A percentile compares a stretch with the other conserved stretches of the same genome.
These are phyloP conservation scores for Penelope pileata DNA, from an alignment of 2,113 vertebrate species.

Conservation along the genomic window DNA sequence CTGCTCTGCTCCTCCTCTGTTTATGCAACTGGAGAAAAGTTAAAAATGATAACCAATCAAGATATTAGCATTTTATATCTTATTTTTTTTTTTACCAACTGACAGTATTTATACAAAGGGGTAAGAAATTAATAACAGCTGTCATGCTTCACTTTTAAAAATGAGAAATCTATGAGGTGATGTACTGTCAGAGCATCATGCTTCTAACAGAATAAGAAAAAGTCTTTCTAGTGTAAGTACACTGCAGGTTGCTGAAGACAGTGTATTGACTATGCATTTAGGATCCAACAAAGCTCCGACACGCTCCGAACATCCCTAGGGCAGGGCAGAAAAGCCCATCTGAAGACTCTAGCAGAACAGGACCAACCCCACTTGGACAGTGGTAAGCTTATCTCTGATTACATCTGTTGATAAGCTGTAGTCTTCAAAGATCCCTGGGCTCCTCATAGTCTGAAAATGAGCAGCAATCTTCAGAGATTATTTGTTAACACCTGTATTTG, in stretches of 20 bases:
- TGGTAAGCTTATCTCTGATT: background rate
- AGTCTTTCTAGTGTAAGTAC: background rate
- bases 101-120: background rate
- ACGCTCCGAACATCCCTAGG: background rate
- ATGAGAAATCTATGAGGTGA: slow-evolving; percentile 3
- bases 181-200: background rate
- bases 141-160: background rate
- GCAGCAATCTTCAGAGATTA: background rate
- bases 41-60: background rate
- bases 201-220: background rate
- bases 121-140: background rate
- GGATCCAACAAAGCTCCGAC: background rate
- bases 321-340: background rate
- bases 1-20: background rate
- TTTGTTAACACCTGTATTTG: background rate
- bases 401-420: background rate
- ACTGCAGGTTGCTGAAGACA: background rate
- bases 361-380: fast-evolving
- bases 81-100: background rate
- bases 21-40: background rate
- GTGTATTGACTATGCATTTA: background rate
- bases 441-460: background rate
- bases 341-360: background rate
- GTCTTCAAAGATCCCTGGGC: background rate
- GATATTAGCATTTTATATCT: background rate